phyloP scores from a whole-genome alignment of 2,888 invertebrate species.

The Nephrotoma guestfalica region DNA sequence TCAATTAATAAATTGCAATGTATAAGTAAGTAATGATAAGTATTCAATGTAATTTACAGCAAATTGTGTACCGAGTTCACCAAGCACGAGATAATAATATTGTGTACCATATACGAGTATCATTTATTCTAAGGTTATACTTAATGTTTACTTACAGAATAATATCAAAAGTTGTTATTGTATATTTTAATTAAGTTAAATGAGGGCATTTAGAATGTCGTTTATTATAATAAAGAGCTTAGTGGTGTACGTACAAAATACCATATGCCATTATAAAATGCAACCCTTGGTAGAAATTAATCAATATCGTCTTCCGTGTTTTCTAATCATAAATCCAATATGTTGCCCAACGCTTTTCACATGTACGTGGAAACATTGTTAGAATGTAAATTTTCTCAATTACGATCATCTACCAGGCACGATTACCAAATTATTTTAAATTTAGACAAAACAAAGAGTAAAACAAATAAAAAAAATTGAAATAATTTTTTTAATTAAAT shows the following conservation, averaged over 20 bases:
- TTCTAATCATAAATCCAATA: neutral
- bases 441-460: neutral
- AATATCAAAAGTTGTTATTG: neutral
- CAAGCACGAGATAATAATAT: neutral
- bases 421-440: neutral
- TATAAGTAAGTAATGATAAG: neutral
- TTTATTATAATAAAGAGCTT: neutral
- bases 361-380: neutral
- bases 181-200: neutral
- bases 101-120: neutral
- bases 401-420: neutral
- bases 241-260: neutral
- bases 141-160: neutral
- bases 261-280: neutral
- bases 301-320: neutral
- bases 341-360: neutral
- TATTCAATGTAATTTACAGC: neutral
- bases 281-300: neutral
- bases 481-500: neutral
- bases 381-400: neutral
- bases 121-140: neutral
- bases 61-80: neutral
- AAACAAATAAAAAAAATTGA: neutral
- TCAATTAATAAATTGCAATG: neutral
- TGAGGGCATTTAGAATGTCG: neutral